A percentile compares a stretch with the other conserved stretches of the same genome.
phyloP scores from a whole-genome alignment of 1,140 invertebrate species.

The Drosophila biarmipes region DNA sequence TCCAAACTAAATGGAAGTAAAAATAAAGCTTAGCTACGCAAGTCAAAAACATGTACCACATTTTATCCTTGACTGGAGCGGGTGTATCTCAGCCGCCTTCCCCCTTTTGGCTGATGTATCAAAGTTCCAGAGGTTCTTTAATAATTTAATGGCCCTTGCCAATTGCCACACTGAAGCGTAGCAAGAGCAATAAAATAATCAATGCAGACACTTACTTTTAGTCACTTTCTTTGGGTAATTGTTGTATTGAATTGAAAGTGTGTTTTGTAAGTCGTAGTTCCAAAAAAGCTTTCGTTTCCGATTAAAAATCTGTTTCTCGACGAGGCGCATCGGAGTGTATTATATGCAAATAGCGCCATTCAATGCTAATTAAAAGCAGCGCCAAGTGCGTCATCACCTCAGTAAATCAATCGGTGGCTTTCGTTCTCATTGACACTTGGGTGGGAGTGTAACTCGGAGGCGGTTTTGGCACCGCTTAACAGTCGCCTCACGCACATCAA shows the following conservation, averaged over 20 bases:
- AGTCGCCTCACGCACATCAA: constrained; percentile 74
- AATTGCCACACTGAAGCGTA: too few species aligned
- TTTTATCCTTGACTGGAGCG: too few species aligned
- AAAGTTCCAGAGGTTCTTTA: too few species aligned
- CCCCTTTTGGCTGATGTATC: too few species aligned
- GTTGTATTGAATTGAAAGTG: background rate
- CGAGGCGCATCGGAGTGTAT: constrained; percentile 4
- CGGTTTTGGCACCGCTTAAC: constrained; percentile 18
- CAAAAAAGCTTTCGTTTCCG: background rate
- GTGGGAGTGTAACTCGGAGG: constrained; percentile 5
- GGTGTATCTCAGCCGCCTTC: too few species aligned
- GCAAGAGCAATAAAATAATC: too few species aligned
- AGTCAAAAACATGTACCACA: too few species aligned
- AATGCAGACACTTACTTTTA: too few species aligned
- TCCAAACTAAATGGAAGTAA: background rate
- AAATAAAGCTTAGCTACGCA: too few species aligned
- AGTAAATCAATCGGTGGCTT: constrained; percentile 27
- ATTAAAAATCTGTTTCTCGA: constrained; percentile 15
- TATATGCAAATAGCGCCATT: constrained; percentile 60
- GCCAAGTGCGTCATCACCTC: constrained; percentile 54
- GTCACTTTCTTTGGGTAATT: background rate
- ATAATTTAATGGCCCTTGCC: too few species aligned
- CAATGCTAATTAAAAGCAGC: constrained; percentile 73
- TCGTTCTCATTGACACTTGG: constrained; percentile 30
- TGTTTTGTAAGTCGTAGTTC: background rate